Conservation (phyloP, 1,140 invertebrate species). For the Antheraea mylitta region DNA sequence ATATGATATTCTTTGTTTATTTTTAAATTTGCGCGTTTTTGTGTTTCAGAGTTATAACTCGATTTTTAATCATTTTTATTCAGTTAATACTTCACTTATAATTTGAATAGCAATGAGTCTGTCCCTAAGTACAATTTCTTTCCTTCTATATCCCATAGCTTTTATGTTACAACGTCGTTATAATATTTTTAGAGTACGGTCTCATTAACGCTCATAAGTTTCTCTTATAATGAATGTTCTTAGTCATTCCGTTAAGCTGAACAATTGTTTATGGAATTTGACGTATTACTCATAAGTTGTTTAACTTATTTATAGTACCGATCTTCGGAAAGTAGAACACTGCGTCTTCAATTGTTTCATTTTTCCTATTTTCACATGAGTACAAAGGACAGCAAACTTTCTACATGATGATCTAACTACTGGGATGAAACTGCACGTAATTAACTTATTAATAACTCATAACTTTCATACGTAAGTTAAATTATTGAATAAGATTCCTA, state of each 20-base stretch:
- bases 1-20: no score
- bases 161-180: not conserved
- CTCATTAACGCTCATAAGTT: not conserved
- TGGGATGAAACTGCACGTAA: not conserved
- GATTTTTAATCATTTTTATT: no score
- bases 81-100: no score
- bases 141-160: not conserved
- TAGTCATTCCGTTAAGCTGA: not conserved
- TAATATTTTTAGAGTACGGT: not conserved
- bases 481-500: no score
- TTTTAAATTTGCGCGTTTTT: no score
- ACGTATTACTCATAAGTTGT: not conserved
- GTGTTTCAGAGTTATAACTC: no score
- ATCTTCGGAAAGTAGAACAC: not conserved
- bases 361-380: conserved; percentile 7
- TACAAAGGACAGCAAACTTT: conserved; percentile 4
- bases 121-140: not conserved
- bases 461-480: no score
- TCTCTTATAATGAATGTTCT: not conserved
- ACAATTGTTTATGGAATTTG: not conserved
- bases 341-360: not conserved
- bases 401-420: conserved; percentile 8
- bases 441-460: no score
- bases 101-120: no score
- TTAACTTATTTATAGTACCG: not conserved